These are phyloP conservation scores for Phainopepla nitens DNA, from an alignment of 2,113 vertebrate species.

Conservation along the genomic window DNA sequence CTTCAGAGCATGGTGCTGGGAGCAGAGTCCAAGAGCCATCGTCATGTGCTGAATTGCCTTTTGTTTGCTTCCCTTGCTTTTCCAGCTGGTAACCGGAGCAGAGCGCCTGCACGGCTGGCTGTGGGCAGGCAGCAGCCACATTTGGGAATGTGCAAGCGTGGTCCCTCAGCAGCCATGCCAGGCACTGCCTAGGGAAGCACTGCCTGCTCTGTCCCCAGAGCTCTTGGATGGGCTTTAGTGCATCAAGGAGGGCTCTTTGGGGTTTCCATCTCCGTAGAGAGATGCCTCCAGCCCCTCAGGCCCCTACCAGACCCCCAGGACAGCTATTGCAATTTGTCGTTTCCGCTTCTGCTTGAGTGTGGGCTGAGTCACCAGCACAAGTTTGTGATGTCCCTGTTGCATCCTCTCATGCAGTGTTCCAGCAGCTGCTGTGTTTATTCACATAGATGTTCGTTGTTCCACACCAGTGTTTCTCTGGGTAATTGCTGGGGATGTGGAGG, in stretches of 20 bases:
- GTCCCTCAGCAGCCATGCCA: neutral
- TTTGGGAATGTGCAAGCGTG: neutral
- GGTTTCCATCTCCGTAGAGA: neutral
- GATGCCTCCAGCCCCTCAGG: neutral
- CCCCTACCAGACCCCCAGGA: rapidly evolving
- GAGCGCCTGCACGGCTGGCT: neutral
- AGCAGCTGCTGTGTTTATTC: neutral
- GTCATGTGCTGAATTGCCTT: neutral
- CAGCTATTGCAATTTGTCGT: neutral
- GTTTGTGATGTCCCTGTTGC: neutral
- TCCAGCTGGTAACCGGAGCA: neutral
- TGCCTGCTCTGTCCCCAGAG: neutral
- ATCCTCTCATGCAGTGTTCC: neutral
- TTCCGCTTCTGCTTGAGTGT: rapidly evolving
- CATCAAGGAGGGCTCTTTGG: neutral
- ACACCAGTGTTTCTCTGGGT: neutral
- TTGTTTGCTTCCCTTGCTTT: slow-evolving; percentile 12
- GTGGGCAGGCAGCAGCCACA: neutral
- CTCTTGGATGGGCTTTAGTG: neutral
- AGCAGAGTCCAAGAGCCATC: neutral
- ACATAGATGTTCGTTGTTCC: neutral
- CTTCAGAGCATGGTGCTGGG: neutral
- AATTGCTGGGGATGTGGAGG: neutral
- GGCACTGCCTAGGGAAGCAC: neutral
- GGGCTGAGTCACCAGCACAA: neutral